phyloP scores from a whole-genome alignment of 2,888 invertebrate genomes.

The Athalia rosae region DNA sequence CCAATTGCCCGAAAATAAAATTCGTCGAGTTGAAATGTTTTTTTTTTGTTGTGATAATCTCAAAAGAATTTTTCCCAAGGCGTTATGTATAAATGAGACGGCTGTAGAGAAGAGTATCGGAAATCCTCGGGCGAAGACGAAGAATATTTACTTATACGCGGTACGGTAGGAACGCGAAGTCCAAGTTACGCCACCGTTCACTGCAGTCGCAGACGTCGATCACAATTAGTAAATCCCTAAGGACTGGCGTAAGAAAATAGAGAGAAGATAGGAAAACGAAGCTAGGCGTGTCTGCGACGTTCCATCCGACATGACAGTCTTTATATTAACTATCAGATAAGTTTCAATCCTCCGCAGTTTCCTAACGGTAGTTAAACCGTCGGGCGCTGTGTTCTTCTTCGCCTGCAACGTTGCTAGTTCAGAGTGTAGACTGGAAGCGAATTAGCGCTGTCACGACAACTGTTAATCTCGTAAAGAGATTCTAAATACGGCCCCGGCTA shows the following conservation, averaged over 20 bases:
- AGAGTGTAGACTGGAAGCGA: conserved; percentile 47
- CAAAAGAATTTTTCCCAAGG: background rate
- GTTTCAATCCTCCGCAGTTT: conserved; percentile 56
- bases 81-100: background rate
- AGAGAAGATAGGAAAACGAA: conserved; percentile 48
- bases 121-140: background rate
- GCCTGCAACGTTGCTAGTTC: conserved; percentile 42
- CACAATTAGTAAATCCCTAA: conserved; percentile 69
- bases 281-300: conserved; percentile 53
- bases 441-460: conserved; percentile 54
- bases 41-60: background rate
- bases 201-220: conserved; percentile 65
- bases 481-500: conserved; percentile 46
- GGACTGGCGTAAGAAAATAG: conserved; percentile 57
- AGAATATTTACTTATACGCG: background rate
- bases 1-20: background rate
- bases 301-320: conserved; percentile 66
- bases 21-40: background rate
- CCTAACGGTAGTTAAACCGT: conserved; percentile 49
- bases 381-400: conserved; percentile 55
- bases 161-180: background rate
- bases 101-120: too few species aligned
- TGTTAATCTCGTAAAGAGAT: conserved; percentile 53
- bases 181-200: conserved; percentile 28
- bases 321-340: conserved; percentile 69